Evolutionary conservation across 1,140 invertebrate genomes (phyloP), one percentile per base, ranked within the genome.

Genomic region (Eupristina koningsbergeri): DNA sequence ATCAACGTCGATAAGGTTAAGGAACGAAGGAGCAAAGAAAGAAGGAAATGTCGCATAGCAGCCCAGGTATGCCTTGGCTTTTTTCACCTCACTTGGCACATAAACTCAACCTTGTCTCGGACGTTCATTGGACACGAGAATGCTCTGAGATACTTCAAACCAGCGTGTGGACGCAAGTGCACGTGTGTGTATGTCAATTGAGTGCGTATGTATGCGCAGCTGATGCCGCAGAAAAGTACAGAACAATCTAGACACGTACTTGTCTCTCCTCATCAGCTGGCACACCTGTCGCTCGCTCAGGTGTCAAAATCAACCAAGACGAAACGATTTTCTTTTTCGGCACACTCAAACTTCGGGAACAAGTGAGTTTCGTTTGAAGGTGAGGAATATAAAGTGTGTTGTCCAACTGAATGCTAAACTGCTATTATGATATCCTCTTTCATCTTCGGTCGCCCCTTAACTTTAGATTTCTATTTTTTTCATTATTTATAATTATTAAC

Each of bases 51-150:
- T 6, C 31, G 31, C 15, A 2, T 22, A 17, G 26, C 11, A 3
- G 73, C 0, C 58, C 80, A 81, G 80, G 80, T 81, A 81, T 58
- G 36, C 45, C 9, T 0, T 58, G 22, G 19, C n/a, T n/a, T n/a
- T n/a, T 58, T 9, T 26, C 58, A 71, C 36, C 31, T 36, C 81
- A 83, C 81, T 75, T 83, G 81, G 81, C 36, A 36, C 63, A 79
- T 26, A 75, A 67, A 82, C 39, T 11, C 64, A 75, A 83, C 81
- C 81, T 83, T 83, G 81, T 67, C 81, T 67, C 36, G 73, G 17
- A 7, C 45, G 7, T 34, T 45, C 41, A 7, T 45, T 11, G 41
- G 41, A 45, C 11, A 11, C 11, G 41, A n/a, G n/a, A n/a, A n/a
- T n/a, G n/a, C n/a, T n/a, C n/a, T n/a, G n/a, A n/a, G n/a, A n/a